Conservation (phyloP, 2,888 invertebrate species). For the Rhagium mordax region DNA sequence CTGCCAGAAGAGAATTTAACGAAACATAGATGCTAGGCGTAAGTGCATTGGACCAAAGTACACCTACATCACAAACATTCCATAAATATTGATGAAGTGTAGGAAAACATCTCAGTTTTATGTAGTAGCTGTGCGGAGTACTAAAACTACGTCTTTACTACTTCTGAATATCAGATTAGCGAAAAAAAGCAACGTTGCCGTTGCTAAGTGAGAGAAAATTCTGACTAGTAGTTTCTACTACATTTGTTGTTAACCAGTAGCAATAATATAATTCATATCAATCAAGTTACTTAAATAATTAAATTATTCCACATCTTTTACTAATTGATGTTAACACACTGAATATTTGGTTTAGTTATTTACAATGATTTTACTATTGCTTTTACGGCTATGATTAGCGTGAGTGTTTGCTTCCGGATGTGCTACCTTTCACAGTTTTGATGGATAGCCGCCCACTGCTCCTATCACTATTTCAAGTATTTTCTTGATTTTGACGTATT, state of each 20-base stretch:
- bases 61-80: slow-evolving; percentile 15
- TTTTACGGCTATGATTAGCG: no score
- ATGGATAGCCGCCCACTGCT: no score
- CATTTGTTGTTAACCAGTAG: not conserved
- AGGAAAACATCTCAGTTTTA: slow-evolving; percentile 33
- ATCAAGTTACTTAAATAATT: not conserved
- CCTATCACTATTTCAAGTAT: no score
- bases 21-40: not conserved
- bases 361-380: no score
- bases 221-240: not conserved
- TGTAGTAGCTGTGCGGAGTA: slow-evolving; percentile 28
- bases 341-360: not conserved
- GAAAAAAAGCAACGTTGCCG: slow-evolving; percentile 27
- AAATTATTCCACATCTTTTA: not conserved
- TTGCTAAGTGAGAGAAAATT: slow-evolving; percentile 1
- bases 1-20: no score
- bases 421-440: no score
- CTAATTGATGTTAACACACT: not conserved
- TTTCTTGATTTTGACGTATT: no score
- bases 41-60: slow-evolving; percentile 36
- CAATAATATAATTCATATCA: not conserved
- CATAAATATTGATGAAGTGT: slow-evolving; percentile 45
- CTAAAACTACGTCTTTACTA: slow-evolving; percentile 26
- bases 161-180: slow-evolving; percentile 30
- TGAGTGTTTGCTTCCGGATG: no score